Base-by-base conservation (phyloP, 1,140 invertebrate genomes). In the Episyrphus balteatus region DNA sequence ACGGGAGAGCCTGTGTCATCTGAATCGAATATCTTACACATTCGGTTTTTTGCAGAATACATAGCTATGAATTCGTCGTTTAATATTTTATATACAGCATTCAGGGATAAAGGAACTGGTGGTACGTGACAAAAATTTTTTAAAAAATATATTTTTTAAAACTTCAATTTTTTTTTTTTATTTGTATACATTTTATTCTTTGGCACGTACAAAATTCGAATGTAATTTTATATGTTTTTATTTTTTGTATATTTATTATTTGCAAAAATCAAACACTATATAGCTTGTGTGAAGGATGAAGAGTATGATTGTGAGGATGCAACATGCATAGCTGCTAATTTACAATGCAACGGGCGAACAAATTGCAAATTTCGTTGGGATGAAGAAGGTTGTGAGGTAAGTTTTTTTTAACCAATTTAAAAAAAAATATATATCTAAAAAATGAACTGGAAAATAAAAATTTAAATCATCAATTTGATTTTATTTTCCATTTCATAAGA, bases 331-430 rank as follows among this genome's bases (percentile, higher is more conserved):
- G 75, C 78, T 12, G 55, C 53, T 1, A 57, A 69, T 1, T 71
- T 93, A n/a, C 70, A 69, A 47, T 94, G 91, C 60, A 88, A 93
- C 63, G 62, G 68, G 0, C 70, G 74, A 37, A 73, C 77, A 43
- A 88, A 93, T 61, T 94, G 90, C 64, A 77, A 87, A 52, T 82
- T 88, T 58, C 78, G 84, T 40, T 86, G 83, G 70, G 90, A 94
- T 61, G 89, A 92, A 66, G 77, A 81, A 50, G 68, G 74, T 44
- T 86, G 83, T 60, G 59, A 71, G 55, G 83, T 86, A 70, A n/a
- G n/a, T n/a, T n/a, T n/a, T n/a, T n/a, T n/a, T n/a, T n/a, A n/a
- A n/a, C n/a, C n/a, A n/a, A n/a, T n/a, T n/a, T n/a, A n/a, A n/a
- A n/a, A n/a, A n/a, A n/a, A n/a, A n/a, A n/a, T n/a, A n/a, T n/a